Base-by-base conservation (phyloP, 2,113 vertebrate genomes). In the Brachypteracias leptosomus region DNA sequence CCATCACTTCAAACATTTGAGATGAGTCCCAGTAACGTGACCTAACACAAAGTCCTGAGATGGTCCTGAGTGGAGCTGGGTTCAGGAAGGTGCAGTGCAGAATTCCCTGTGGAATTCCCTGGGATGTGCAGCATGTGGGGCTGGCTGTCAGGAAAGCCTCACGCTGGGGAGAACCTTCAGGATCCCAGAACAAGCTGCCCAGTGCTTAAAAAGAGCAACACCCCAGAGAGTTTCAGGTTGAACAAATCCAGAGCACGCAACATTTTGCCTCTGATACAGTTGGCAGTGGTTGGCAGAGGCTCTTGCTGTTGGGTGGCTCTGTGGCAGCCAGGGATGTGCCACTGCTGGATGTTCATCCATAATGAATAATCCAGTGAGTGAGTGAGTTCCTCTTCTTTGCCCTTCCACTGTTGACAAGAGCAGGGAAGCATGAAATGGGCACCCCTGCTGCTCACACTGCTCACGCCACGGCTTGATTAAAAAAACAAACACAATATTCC, bases 331-430 rank as follows among this genome's bases (percentile, higher is more conserved):
- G 70, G 59, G 88, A 81, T 92, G 73, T 88, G 42, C 76, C 80
- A 33, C 86, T 73, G 81, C 65, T 77, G 73, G 95, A 83, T 89
- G 88, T 85, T 89, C 95, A 93, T 94, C 95, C 93, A 82, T 96
- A 94, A 94, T 91, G 91, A 89, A 94, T 92, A 93, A 93, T 92
- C 93, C 89, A 67, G 49, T 91, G 93, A 93, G 96, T 76, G 80
- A 91, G 94, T 92, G 88, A 90, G 92, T 95, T 95, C 91, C 70
- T 95, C 83, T 54, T 79, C 85, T 95, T 91, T 94, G 89, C 88
- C 90, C 78, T 95, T 95, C 75, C 87, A 59, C 85, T 96, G 93
- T 97, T 97, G 96, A 95, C 95, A 94, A 81, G 94, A 93, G 91
- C 44, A 24, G 84, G 91, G 95, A 86, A 94, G 93, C 95, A 91